A percentile compares a stretch with the other conserved stretches of the same genome.
Conservation (phyloP, 2,888 invertebrate species). For the Busseola fusca region DNA sequence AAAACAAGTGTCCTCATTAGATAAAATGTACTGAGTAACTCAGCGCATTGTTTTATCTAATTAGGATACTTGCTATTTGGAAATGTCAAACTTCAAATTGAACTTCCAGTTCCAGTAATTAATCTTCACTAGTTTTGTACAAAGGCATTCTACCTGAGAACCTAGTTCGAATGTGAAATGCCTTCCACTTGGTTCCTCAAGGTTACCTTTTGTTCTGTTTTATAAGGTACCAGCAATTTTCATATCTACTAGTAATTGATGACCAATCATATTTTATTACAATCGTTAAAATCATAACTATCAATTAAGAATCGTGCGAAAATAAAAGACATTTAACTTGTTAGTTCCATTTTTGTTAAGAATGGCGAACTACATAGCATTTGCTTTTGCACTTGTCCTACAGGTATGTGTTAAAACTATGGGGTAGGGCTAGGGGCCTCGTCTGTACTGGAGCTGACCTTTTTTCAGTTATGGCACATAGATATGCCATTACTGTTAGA, state of each 20-base stretch:
- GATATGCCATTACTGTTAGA: too few relatives aligned
- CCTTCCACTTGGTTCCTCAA: not conserved
- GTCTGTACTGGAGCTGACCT: not conserved
- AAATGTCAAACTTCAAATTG: not conserved
- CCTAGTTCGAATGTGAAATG: not conserved
- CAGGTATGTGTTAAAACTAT: slow-evolving; percentile 48
- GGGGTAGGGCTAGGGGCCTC: not conserved
- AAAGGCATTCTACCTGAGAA: not conserved
- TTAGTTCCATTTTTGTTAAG: slow-evolving; percentile 41
- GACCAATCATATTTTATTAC: slow-evolving; percentile 57
- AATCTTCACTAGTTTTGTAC: not conserved
- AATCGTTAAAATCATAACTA: slow-evolving; percentile 29
- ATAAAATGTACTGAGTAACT: not conserved
- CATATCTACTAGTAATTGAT: not conserved
- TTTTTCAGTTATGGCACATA: too few relatives aligned
- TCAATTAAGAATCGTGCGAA: slow-evolving; percentile 14
- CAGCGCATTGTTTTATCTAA: too few relatives aligned
- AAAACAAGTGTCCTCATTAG: not conserved
- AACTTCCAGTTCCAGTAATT: not conserved
- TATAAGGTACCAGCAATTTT: too few relatives aligned
- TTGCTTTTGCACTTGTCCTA: slow-evolving; percentile 44
- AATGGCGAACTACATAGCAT: slow-evolving; percentile 51
- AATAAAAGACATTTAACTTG: slow-evolving; percentile 20
- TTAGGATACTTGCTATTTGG: not conserved
- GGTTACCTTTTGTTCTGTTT: too few relatives aligned